Evolutionary conservation across 1,140 invertebrate species (phyloP).

Genomic region (Drosophila eugracilis): DNA sequence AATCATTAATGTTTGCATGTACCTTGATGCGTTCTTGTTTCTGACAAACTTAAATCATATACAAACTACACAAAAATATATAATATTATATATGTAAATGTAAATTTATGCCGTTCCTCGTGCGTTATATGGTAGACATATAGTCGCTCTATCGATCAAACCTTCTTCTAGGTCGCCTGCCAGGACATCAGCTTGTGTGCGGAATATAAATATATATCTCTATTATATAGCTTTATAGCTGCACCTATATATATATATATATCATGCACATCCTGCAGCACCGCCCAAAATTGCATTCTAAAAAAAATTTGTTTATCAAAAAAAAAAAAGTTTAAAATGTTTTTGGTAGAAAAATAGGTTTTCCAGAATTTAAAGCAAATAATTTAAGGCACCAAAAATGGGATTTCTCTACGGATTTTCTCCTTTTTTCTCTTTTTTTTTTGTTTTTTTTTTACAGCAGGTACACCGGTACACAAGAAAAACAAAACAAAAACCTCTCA

Average conservation of each 20-base stretch:
- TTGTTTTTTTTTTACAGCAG: slow-evolving; percentile 14
- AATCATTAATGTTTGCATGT: slow-evolving; percentile 42
- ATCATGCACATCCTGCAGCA: slow-evolving; percentile 12
- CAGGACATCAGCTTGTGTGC: slow-evolving; percentile 1
- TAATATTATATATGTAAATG: slow-evolving; percentile 31
- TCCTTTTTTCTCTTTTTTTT: slow-evolving; percentile 19
- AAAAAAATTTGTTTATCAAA: slow-evolving; percentile 4
- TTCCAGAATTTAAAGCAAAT: slow-evolving; percentile 38
- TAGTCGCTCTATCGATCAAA: slow-evolving; percentile 11
- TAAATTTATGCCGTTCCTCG: slow-evolving; percentile 25
- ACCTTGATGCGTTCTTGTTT: slow-evolving; percentile 3
- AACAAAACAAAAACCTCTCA: slow-evolving; percentile 7
- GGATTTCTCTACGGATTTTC: no score
- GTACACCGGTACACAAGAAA: slow-evolving; percentile 35
- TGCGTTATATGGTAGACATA: slow-evolving; percentile 11
- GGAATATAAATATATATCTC: slow-evolving; percentile 11
- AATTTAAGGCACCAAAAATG: slow-evolving; percentile 76
- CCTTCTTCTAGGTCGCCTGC: slow-evolving; percentile 22
- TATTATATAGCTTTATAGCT: slow-evolving; percentile 1
- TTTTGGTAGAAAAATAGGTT: slow-evolving; percentile 1
- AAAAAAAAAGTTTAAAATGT: background rate
- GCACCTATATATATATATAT: no score
- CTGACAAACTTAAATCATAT: slow-evolving; percentile 33
- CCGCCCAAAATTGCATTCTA: background rate
- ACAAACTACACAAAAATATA: slow-evolving; percentile 55